These are phyloP conservation scores for Sorex araneus DNA, from an alignment of 2,113 vertebrate species.

Conservation along the genomic window DNA sequence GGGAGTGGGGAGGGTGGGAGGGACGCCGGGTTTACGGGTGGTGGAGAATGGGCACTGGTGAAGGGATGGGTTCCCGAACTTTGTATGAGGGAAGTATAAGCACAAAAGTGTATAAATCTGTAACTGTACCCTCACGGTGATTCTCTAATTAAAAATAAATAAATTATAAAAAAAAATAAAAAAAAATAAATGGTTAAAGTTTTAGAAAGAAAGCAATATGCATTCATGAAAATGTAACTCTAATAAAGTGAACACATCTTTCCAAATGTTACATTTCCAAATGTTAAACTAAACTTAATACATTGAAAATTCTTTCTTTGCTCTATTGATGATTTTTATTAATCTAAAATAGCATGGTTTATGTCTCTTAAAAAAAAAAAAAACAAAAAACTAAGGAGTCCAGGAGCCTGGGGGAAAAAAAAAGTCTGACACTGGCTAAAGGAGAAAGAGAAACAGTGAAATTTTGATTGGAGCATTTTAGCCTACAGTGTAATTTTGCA, in stretches of 20 bases:
- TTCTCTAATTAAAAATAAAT: no score
- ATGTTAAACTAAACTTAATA: neutral
- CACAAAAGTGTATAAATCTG: no score
- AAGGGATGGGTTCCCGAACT: no score
- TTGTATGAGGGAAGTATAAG: no score
- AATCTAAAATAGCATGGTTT: neutral
- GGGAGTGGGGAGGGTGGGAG: no score
- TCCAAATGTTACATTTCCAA: no score
- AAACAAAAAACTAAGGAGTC: neutral
- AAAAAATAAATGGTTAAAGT: neutral
- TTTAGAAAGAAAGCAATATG: neutral
- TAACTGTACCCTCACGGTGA: no score
- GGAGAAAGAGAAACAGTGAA: neutral
- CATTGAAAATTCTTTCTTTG: slow-evolving; percentile 18
- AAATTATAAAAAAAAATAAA: no score
- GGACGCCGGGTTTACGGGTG: no score
- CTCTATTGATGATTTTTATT: neutral
- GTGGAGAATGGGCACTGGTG: no score
- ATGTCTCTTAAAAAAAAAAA: slow-evolving; percentile 69
- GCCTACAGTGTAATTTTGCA: neutral
- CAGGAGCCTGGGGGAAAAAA: neutral
- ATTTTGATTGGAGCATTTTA: neutral
- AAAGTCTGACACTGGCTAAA: neutral
- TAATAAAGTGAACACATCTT: neutral
- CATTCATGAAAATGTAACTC: slow-evolving; percentile 31